Base-by-base conservation (phyloP, 2,113 vertebrate genomes). In the Clupea harengus region DNA sequence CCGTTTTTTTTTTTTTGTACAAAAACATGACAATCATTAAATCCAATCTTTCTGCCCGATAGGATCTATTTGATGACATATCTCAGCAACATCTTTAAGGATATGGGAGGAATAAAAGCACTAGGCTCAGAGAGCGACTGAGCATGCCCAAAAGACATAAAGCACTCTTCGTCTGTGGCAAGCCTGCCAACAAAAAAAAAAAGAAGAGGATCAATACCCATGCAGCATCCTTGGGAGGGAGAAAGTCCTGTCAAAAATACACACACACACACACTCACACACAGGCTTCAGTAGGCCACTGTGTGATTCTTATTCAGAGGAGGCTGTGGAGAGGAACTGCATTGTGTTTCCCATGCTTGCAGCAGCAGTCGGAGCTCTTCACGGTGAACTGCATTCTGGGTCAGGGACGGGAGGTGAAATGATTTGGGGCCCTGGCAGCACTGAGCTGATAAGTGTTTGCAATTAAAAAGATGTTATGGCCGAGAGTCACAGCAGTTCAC, bases 211-310 rank as follows among this genome's bases (percentile, higher is more conserved):
- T 83, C 85, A 86, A 86, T 86, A 86, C 15, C 49, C 67, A 67
- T 18, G 6, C 45, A 81, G 60, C 45, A 82, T 32, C 85, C 81
- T 86, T 86, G 45, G n/a, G 52, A 75, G 57, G 72, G 85, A 60
- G 6, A 75, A 75, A 75, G 28, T 44, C 28, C 4, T 78, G 28
- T 78, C 28, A 39, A 32, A 78, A 6, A 78, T 28, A 78, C 25
- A 78, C 72, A 78, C 25, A 78, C 72, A 78, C 72, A 78, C 28
- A 78, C 72, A 78, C 72, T 39, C 72, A 78, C 72, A 78, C 72
- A 78, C 28, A 39, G 10, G 13, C 72, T 39, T 39, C 32, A 78
- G 28, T 78, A 78, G 72, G 72, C 72, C 72, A 78, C 72, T 78
- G 32, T 72, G 64, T 32, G 39, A 39, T 32, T 32, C 28, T 32